These are phyloP conservation scores for Labeo catla DNA, from an alignment of 2,113 vertebrate genomes.

Conservation along the genomic window DNA sequence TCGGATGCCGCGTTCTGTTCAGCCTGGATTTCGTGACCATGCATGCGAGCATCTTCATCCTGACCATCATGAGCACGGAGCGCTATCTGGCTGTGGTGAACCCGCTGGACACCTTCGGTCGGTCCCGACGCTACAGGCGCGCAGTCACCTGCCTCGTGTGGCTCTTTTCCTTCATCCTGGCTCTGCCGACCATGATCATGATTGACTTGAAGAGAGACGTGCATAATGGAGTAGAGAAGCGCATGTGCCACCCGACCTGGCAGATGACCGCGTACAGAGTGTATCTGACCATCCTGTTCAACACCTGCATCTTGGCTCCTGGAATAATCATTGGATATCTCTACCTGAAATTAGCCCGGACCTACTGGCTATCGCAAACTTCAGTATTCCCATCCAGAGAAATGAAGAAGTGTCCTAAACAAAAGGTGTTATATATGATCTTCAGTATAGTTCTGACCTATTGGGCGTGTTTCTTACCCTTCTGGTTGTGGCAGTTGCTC, in stretches of 20 bases:
- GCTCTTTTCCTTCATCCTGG: slow-evolving; percentile 60
- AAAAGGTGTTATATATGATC: slow-evolving; percentile 66
- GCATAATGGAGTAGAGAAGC: slow-evolving; percentile 58
- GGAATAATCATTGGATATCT: slow-evolving; percentile 63
- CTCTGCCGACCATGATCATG: slow-evolving; percentile 66
- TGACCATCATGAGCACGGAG: slow-evolving; percentile 66
- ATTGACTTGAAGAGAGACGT: slow-evolving; percentile 56
- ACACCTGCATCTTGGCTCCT: slow-evolving; percentile 64
- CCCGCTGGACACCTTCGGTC: slow-evolving; percentile 62
- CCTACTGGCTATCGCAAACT: slow-evolving; percentile 64
- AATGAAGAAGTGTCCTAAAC: slow-evolving; percentile 55
- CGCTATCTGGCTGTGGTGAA: slow-evolving; percentile 63
- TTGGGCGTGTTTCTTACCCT: slow-evolving; percentile 64
- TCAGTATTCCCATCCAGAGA: slow-evolving; percentile 40
- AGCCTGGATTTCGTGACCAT: slow-evolving; percentile 66
- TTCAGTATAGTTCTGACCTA: slow-evolving; percentile 63
- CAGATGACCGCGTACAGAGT: slow-evolving; percentile 60
- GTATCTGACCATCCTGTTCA: slow-evolving; percentile 65
- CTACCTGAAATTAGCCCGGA: slow-evolving; percentile 60
- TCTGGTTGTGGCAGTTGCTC: slow-evolving; percentile 67
- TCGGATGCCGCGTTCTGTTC: slow-evolving; percentile 64
- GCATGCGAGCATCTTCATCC: slow-evolving; percentile 67
- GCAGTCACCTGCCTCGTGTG: slow-evolving; percentile 58
- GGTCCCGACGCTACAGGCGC: slow-evolving; percentile 56
- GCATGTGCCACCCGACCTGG: slow-evolving; percentile 67